Base-by-base conservation (phyloP, 2,888 invertebrate species). In the Rhingia campestris region DNA sequence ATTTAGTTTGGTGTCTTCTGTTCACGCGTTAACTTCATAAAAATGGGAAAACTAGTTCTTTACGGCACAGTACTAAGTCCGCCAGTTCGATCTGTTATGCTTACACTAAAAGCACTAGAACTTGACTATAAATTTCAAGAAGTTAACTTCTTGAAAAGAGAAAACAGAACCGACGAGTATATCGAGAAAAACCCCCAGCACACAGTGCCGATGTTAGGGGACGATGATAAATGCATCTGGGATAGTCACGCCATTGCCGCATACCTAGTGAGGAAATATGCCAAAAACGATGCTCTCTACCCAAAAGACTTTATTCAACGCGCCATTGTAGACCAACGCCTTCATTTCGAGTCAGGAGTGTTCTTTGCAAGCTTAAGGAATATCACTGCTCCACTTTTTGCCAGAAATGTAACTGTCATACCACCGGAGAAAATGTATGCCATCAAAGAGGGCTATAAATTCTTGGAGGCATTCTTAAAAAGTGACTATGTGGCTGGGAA, bases 241-340 rank as follows among this genome's bases (percentile, higher is more conserved):
- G 90, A 91, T 33, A 90, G 90, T 33, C 91, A 91, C 75, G 91
- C 91, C 3, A 91, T 91, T 47, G 86, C 87, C 33, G 88, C 90
- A 0, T 91, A 90, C 80, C 75, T 91, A 59, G 89, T 90, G 39
- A 86, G 88, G 2, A 89, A 90, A 66, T 91, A 90, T 75, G 91
- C 75, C 49, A 89, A 89, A 73, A 84, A 88, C 54, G 90, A 90
- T 74, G 6, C 72, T 6, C 86, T 91, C 4, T 91, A 91, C 86
- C 91, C 91, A 4, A 89, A 88, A 75, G 90, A 91, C 58, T 88
- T 86, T 58, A 86, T 86, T n/a, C 86, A 87, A 47, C 89, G 91
- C 4, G 91, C 91, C 4, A 53, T 89, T 4, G 89, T 91, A 1
- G 90, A 91, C 87, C 91, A 91, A 45, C 88, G 91, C 0, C 67